Conservation (phyloP, 2,797 vertebrate species). For the Pelochelys cantorii region DNA sequence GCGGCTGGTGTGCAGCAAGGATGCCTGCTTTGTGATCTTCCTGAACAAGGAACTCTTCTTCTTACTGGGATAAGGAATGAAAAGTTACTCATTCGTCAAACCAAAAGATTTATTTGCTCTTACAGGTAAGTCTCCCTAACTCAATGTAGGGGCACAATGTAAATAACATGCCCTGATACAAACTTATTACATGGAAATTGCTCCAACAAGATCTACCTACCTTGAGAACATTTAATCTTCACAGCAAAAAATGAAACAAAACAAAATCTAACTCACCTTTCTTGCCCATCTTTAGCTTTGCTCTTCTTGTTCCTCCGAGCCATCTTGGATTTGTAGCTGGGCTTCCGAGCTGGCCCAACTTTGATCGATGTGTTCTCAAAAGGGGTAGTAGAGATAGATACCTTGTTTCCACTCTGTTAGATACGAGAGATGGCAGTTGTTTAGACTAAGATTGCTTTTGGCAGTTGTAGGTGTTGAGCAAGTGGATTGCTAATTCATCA, state of each 20-base stretch:
- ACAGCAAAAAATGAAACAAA: not conserved
- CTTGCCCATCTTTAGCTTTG: slow-evolving; percentile 92
- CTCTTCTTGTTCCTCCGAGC: slow-evolving; percentile 93
- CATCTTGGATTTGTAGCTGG: slow-evolving; percentile 94
- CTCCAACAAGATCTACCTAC: not conserved
- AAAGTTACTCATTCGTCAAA: slow-evolving; percentile 2
- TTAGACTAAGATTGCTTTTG: not conserved
- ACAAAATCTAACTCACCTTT: slow-evolving; percentile 84
- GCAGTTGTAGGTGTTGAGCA: slow-evolving; percentile 34
- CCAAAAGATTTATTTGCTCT: slow-evolving; percentile 5
- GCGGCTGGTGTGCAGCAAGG: slow-evolving; percentile 95
- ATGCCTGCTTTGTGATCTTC: slow-evolving; percentile 95
- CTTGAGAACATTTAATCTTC: slow-evolving; percentile 1
- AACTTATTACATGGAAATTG: not conserved
- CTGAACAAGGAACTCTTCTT: slow-evolving; percentile 94
- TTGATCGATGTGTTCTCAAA: slow-evolving; percentile 98
- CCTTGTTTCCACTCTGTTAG: slow-evolving; percentile 92
- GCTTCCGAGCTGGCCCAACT: slow-evolving; percentile 94
- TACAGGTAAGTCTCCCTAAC: not conserved
- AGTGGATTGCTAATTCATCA: slow-evolving; percentile 29
- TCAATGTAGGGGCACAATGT: not conserved
- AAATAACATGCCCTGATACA: not conserved
- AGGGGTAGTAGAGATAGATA: slow-evolving; percentile 94
- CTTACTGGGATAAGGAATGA: slow-evolving; percentile 81
- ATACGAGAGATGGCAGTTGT: slow-evolving; percentile 23